Evolutionary conservation across 2,888 invertebrate species (phyloP).

Genomic region (Sthenelais limicola): DNA sequence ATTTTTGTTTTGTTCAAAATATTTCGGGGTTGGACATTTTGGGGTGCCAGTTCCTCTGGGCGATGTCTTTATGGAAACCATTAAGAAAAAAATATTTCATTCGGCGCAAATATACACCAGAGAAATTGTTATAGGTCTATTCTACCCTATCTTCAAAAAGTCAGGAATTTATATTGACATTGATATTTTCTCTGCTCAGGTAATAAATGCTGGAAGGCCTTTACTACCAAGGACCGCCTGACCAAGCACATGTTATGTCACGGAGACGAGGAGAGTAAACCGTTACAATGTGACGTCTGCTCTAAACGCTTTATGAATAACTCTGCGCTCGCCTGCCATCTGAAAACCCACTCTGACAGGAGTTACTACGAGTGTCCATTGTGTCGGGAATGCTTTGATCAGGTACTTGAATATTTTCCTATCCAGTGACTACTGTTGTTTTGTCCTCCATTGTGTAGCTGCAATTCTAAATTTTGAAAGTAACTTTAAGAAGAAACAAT

Average conservation of each 20-base stretch:
- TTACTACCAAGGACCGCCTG: constrained; percentile 78
- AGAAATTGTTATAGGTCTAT: too few relatives aligned
- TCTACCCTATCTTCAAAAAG: constrained; percentile 7
- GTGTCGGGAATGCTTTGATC: constrained; percentile 80
- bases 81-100: too few relatives aligned
- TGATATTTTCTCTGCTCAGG: too few relatives aligned
- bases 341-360: constrained; percentile 79
- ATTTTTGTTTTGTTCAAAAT: too few relatives aligned
- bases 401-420: constrained; percentile 58
- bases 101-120: too few relatives aligned
- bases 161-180: background rate
- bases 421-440: background rate
- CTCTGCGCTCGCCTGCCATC: constrained; percentile 81
- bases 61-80: too few relatives aligned
- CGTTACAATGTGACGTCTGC: constrained; percentile 79
- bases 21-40: too few relatives aligned
- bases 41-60: too few relatives aligned
- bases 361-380: constrained; percentile 82
- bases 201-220: constrained; percentile 79
- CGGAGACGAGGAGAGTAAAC: constrained; percentile 78
- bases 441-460: too few relatives aligned
- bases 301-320: constrained; percentile 81
- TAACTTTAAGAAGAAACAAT: too few relatives aligned
- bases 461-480: too few relatives aligned
- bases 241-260: constrained; percentile 80